Evolutionary conservation across 2,113 vertebrate genomes (phyloP).

Genomic region (Ia io): DNA sequence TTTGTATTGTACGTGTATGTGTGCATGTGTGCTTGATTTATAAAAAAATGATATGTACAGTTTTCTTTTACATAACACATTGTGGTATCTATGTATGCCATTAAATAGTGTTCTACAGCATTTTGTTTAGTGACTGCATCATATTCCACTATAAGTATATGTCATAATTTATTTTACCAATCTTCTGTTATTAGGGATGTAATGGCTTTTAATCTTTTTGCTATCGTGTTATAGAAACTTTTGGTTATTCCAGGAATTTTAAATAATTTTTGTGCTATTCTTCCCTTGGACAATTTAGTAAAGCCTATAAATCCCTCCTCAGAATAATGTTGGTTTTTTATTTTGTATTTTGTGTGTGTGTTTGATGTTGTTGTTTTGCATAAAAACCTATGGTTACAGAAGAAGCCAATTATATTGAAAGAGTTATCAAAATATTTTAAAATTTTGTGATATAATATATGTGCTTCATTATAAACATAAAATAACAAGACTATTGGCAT

Average conservation of each 20-base stretch:
- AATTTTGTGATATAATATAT: neutral
- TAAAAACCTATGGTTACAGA: neutral
- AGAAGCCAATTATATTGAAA: neutral
- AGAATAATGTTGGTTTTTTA: neutral
- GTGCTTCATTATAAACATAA: neutral
- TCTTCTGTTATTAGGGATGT: neutral
- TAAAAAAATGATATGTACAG: neutral
- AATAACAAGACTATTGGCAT: neutral
- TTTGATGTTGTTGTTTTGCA: neutral
- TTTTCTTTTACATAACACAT: slow-evolving; percentile 8
- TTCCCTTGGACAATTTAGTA: slow-evolving; percentile 5
- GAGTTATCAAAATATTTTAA: neutral
- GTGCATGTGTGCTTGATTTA: neutral
- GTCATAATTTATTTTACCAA: neutral
- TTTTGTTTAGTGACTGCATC: neutral
- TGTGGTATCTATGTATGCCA: neutral
- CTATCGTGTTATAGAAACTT: neutral
- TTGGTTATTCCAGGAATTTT: neutral
- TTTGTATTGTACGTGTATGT: neutral
- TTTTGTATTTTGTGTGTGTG: neutral
- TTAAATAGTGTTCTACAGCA: neutral
- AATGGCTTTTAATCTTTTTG: neutral
- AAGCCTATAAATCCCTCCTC: neutral
- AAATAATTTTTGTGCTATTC: neutral
- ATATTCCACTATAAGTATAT: neutral